These are phyloP conservation scores for Xestia ashworthii DNA, from an alignment of 2,888 invertebrate genomes.

Conservation along the genomic window DNA sequence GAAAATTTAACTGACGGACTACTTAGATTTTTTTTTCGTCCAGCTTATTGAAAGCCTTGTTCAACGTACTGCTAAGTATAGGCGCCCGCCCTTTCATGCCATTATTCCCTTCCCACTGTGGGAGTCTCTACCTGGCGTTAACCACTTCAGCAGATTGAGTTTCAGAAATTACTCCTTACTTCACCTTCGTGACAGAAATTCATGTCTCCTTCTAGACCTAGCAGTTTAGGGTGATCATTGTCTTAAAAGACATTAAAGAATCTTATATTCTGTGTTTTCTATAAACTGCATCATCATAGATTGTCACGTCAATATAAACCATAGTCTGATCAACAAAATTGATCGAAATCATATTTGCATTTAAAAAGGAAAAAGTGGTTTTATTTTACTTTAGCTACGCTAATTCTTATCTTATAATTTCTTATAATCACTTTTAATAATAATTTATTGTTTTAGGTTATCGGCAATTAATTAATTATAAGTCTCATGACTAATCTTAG, in stretches of 20 bases:
- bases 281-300: not conserved
- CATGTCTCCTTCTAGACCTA: too few species aligned
- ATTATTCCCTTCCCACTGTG: not conserved
- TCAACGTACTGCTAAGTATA: not conserved
- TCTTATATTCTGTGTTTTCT: too few species aligned
- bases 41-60: not conserved
- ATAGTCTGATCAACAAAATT: not conserved
- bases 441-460: constrained; percentile 13
- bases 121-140: not conserved
- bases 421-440: constrained; percentile 11
- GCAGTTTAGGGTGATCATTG: too few species aligned
- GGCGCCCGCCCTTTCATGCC: not conserved
- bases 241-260: too few species aligned
- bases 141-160: not conserved
- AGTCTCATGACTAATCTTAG: not conserved
- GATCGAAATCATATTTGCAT: not conserved
- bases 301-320: not conserved
- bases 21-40: too few species aligned
- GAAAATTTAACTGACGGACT: too few species aligned
- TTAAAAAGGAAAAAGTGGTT: not conserved
- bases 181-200: not conserved
- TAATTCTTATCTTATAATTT: not conserved
- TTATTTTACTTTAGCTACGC: not conserved
- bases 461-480: constrained; percentile 9
- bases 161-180: not conserved